Base-by-base conservation (phyloP, 2,888 invertebrate genomes). In the Cheiracanthium punctorium region DNA sequence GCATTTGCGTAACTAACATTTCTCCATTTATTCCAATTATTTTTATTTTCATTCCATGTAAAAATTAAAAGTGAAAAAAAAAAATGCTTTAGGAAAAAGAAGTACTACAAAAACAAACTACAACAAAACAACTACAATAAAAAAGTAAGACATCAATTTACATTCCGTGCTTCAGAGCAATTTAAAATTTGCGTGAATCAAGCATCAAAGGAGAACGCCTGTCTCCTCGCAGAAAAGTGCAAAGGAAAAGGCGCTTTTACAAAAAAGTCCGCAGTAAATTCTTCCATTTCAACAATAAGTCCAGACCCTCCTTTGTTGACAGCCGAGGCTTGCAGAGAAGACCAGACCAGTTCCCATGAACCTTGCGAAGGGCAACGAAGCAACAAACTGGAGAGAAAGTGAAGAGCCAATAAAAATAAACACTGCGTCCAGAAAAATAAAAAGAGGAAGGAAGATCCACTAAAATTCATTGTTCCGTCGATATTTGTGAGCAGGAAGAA, bases 401-500 rank as follows among this genome's bases (percentile, higher is more conserved):
- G 75, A 17, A 24, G 41, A 65, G 77, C 65, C 72, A 77, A 72
- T 77, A 84, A 84, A 77, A 77, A 28, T 73, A 58, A 58, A 5
- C 5, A 10, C 8, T 24, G 24, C 58, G 58, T 58, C 58, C 58
- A 58, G 58, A 58, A n/a, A n/a, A n/a, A n/a, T n/a, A n/a, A 58
- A 48, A 48, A 58, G 58, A 48, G 48, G 58, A 58, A 82, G 69
- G 64, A 29, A 37, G 24, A 41, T 58, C 52, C 28, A 33, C 65
- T n/a, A 69, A 74, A 79, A 74, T 76, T 48, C 84, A 85, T 85
- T 85, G 79, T 85, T 80, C 84, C 79, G 84, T 58, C 41, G 43
- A 85, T 79, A 72, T 77, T 79, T 84, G 32, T 64, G 76, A 33
- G 14, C 37, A 43, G 73, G 69, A 74, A 67, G 69, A 84, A 73